Evolutionary conservation across 2,113 vertebrate species (phyloP).

Genomic region (Chionis minor): DNA sequence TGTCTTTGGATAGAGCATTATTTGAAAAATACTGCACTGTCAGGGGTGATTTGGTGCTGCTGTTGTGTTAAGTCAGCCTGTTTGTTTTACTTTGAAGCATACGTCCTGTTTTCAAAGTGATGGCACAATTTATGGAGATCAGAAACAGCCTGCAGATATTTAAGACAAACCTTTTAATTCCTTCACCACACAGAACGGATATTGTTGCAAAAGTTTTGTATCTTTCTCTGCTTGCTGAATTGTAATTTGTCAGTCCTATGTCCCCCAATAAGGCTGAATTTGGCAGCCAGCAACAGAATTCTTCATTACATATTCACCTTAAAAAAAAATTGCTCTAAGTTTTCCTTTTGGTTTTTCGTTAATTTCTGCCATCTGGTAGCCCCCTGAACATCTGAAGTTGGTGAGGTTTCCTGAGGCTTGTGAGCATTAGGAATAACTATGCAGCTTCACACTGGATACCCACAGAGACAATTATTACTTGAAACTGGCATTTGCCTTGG

Average conservation of each 20-base stretch:
- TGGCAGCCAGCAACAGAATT: not conserved
- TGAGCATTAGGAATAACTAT: not conserved
- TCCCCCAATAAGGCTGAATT: not conserved
- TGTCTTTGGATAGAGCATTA: not conserved
- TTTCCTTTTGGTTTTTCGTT: not conserved
- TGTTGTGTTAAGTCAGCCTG: not conserved
- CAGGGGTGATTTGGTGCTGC: not conserved
- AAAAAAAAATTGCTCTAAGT: not conserved
- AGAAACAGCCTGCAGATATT: not conserved
- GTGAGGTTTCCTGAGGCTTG: not conserved
- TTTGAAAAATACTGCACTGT: not conserved
- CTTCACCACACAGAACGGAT: not conserved
- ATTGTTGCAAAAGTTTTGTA: not conserved
- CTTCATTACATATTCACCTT: not conserved
- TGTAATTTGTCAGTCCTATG: not conserved
- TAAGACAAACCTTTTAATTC: not conserved
- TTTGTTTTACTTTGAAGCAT: conserved; percentile 22
- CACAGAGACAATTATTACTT: not conserved
- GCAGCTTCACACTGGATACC: not conserved
- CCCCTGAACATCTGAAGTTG: not conserved
- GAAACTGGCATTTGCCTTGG: not conserved
- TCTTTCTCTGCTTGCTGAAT: not conserved
- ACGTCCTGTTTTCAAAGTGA: conserved; percentile 24
- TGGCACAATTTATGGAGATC: not conserved
- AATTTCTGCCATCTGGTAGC: not conserved